Evolutionary conservation across 2,888 invertebrate species (phyloP).

Genomic region (Ectobius pallidus): DNA sequence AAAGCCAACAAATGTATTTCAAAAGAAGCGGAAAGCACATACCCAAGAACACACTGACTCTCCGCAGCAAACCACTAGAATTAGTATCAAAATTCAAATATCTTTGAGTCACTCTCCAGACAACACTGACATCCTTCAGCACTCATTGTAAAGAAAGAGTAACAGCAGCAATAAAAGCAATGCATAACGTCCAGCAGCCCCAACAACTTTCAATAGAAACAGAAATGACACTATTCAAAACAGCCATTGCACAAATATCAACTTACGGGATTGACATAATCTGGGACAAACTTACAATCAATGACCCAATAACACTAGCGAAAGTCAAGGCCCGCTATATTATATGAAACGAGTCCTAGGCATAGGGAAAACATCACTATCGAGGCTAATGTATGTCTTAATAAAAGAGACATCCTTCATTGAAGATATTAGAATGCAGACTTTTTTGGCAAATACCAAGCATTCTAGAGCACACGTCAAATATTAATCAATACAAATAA

Average conservation of each 20-base stretch:
- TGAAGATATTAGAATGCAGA: background rate
- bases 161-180: too few relatives aligned
- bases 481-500: background rate
- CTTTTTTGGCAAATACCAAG: background rate
- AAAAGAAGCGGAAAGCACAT: background rate
- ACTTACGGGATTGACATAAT: background rate
- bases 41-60: background rate
- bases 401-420: slow-evolving; percentile 1
- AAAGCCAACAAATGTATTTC: background rate
- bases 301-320: background rate
- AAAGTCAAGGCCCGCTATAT: background rate
- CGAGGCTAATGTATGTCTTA: background rate
- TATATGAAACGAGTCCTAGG: slow-evolving; percentile 1
- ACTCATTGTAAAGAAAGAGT: too few relatives aligned
- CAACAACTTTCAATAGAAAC: too few relatives aligned
- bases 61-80: background rate
- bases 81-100: background rate
- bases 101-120: background rate
- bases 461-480: background rate
- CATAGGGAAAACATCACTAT: background rate
- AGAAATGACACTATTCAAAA: too few relatives aligned
- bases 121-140: background rate
- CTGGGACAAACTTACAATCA: background rate
- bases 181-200: too few relatives aligned
- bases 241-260: background rate